These are phyloP conservation scores for Casuarius casuarius DNA, from an alignment of 2,113 vertebrate genomes.

Conservation along the genomic window DNA sequence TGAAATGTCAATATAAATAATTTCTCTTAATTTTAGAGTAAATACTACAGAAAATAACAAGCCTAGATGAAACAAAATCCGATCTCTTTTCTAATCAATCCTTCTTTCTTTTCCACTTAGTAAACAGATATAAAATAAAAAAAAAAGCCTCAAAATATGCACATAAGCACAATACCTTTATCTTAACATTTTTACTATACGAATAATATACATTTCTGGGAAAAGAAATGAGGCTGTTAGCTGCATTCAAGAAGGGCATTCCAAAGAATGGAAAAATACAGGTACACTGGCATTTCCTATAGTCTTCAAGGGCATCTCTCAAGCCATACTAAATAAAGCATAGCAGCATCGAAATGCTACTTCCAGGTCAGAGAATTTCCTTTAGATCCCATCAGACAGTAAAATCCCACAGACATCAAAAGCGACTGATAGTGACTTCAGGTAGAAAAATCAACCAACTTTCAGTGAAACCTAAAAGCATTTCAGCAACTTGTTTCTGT, in stretches of 20 bases:
- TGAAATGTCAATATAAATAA: neutral
- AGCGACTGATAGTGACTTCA: neutral
- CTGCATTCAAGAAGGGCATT: neutral
- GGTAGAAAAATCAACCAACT: neutral
- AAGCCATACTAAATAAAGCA: neutral
- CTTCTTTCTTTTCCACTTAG: neutral
- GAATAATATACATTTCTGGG: neutral
- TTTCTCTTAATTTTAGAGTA: neutral
- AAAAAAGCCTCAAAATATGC: neutral
- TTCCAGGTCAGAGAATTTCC: neutral
- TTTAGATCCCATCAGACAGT: neutral
- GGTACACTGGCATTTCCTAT: neutral
- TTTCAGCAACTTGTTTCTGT: neutral
- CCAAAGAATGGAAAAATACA: neutral
- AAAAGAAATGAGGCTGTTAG: neutral
- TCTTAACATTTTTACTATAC: neutral
- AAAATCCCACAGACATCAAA: neutral
- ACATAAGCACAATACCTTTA: neutral
- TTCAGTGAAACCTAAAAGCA: neutral
- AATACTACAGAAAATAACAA: neutral
- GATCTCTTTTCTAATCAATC: neutral
- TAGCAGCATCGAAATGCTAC: neutral
- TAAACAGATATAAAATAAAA: neutral
- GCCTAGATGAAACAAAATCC: neutral
- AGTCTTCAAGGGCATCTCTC: neutral